Evolutionary conservation across 1,140 invertebrate species (phyloP).

Genomic region (Neotoxoptera formosana): DNA sequence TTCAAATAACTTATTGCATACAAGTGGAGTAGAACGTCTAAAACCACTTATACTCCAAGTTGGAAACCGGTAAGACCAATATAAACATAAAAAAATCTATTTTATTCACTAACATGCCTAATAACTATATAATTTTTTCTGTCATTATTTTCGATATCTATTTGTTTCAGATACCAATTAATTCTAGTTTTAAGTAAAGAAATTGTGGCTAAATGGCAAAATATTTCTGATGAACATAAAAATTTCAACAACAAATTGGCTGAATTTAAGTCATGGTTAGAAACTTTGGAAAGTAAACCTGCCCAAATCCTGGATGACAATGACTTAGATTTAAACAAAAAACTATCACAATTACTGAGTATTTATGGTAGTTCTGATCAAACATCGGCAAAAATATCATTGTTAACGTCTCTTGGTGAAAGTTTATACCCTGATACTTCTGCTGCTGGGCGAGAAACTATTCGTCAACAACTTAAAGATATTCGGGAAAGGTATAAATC

Average conservation of each 20-base stretch:
- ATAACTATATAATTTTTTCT: background rate
- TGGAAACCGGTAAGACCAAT: conserved; percentile 71
- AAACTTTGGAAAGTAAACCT: conserved; percentile 78
- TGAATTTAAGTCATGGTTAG: conserved; percentile 80
- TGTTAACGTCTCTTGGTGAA: conserved; percentile 79
- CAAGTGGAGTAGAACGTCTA: conserved; percentile 83
- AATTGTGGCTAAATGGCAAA: conserved; percentile 85
- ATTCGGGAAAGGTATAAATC: conserved; percentile 69
- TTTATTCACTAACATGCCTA: background rate
- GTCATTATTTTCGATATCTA: background rate
- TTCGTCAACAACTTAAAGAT: conserved; percentile 80
- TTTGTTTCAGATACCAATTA: conserved; percentile 75
- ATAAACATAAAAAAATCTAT: background rate
- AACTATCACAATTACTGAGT: conserved; percentile 75
- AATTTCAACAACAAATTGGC: conserved; percentile 79
- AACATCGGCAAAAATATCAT: conserved; percentile 77
- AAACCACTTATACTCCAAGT: conserved; percentile 90
- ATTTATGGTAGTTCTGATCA: conserved; percentile 83
- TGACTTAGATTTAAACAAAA: conserved; percentile 65
- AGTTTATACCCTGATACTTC: conserved; percentile 90
- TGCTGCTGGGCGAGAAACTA: conserved; percentile 84
- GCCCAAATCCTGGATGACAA: conserved; percentile 65
- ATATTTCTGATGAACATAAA: conserved; percentile 84
- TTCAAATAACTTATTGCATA: conserved; percentile 84
- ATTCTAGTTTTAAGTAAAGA: conserved; percentile 85